Conservation (phyloP, 2,797 vertebrate species). For the Artibeus jamaicensis region DNA sequence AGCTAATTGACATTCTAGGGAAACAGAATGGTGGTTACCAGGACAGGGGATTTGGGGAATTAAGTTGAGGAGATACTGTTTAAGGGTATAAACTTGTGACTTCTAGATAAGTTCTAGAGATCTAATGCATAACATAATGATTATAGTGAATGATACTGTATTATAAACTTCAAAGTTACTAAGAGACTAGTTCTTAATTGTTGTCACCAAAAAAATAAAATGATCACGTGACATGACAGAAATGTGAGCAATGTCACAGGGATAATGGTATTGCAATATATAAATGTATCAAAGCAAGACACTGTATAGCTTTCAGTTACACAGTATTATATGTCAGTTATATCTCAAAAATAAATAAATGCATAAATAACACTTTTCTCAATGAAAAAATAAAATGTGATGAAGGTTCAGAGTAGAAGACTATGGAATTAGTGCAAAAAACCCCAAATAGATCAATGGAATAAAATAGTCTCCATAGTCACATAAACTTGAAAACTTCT, state of each 20-base stretch:
- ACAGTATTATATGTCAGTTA: not conserved
- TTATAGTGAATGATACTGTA: not conserved
- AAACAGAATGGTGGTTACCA: not conserved
- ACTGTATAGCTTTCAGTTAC: not conserved
- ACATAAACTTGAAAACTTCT: not conserved
- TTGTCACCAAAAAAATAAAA: not conserved
- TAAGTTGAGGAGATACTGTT: not conserved
- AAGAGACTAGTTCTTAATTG: not conserved
- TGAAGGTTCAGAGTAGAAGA: not conserved
- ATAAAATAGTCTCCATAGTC: not conserved
- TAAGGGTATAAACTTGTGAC: not conserved
- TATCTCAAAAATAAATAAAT: not conserved
- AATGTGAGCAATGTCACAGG: not conserved
- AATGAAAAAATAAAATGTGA: not conserved
- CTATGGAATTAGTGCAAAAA: not conserved
- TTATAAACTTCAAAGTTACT: not conserved
- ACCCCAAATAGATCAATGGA: not conserved
- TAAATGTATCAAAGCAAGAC: not conserved
- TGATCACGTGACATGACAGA: not conserved
- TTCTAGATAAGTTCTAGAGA: not conserved
- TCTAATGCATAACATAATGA: not conserved
- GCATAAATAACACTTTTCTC: not conserved
- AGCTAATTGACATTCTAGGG: not conserved
- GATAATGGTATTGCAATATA: not conserved
- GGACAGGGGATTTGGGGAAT: not conserved